These are phyloP conservation scores for Amphiprion percula DNA, from an alignment of 2,113 vertebrate genomes.

Conservation along the genomic window DNA sequence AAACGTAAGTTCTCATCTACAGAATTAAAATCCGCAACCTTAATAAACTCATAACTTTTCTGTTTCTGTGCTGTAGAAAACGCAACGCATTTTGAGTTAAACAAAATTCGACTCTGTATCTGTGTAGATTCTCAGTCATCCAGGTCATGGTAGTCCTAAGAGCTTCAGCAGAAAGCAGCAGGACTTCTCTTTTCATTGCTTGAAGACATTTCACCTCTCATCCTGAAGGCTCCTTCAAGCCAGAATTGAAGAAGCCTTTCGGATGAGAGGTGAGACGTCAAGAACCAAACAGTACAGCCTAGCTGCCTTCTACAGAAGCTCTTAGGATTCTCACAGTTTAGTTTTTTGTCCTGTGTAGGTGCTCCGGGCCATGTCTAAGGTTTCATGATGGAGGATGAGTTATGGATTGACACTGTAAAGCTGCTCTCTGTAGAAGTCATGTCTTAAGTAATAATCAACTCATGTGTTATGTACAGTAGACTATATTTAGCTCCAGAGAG, in stretches of 20 bases:
- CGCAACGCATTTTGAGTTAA: constrained; percentile 49
- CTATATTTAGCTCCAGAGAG: not conserved
- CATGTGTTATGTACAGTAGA: constrained; percentile 18
- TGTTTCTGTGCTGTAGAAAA: constrained; percentile 30
- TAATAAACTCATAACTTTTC: constrained; percentile 10
- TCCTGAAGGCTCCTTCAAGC: no score
- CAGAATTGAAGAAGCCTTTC: no score
- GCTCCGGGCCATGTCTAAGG: constrained; percentile 44
- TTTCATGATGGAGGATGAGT: constrained; percentile 41
- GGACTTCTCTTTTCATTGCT: no score
- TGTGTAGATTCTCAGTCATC: no score
- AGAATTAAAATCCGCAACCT: not conserved
- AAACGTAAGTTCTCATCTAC: constrained; percentile 79
- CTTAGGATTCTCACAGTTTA: not conserved
- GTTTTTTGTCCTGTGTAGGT: constrained; percentile 40
- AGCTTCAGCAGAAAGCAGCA: no score
- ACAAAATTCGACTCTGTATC: constrained; percentile 34
- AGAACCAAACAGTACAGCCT: no score
- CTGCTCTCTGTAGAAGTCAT: constrained; percentile 12
- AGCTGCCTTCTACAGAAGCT: no score
- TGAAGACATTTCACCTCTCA: no score
- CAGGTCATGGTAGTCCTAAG: no score
- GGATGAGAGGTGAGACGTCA: no score
- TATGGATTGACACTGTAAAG: constrained; percentile 32
- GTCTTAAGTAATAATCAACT: constrained; percentile 15